Percentiles rank a stretch among this genome's conserved stretches.
phyloP scores from a whole-genome alignment of 2,888 invertebrate genomes.

The Macrophya alboannulata region DNA sequence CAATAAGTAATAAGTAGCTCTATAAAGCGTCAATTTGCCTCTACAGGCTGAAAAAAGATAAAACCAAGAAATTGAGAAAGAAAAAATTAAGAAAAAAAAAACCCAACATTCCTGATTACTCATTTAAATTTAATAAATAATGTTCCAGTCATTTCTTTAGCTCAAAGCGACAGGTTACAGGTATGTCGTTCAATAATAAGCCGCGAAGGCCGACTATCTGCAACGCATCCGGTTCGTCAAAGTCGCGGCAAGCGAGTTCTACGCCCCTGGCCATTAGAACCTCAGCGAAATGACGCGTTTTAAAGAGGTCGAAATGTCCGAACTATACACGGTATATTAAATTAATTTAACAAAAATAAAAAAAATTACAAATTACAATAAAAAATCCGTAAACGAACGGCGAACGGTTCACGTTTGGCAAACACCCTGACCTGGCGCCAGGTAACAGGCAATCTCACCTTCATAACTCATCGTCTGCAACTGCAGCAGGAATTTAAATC shows the following conservation, averaged over 20 bases:
- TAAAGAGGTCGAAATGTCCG: not conserved
- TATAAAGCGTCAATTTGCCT: not conserved
- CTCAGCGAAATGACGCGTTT: conserved; percentile 12
- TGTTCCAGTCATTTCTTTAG: not conserved
- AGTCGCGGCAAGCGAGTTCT: conserved; percentile 34
- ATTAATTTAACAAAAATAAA: not conserved
- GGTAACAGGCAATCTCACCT: not conserved
- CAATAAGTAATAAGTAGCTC: not conserved
- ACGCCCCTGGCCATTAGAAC: conserved; percentile 20
- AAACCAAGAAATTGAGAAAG: not conserved
- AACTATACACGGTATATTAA: not conserved
- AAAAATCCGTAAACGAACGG: not conserved
- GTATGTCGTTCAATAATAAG: conserved; percentile 31
- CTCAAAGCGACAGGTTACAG: conserved; percentile 19
- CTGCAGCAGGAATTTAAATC: not conserved
- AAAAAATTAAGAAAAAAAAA: not conserved
- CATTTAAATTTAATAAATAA: not conserved
- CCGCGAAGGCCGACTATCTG: conserved; percentile 21
- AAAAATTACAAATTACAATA: not conserved
- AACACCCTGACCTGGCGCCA: conserved; percentile 29
- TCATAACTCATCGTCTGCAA: not conserved
- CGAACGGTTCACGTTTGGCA: not conserved
- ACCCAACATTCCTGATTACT: not conserved
- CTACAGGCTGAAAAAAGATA: not conserved
- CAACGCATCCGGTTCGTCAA: conserved; percentile 52